Percentiles rank a stretch among this genome's conserved stretches.
Evolutionary conservation across 2,797 vertebrate genomes (phyloP).

Genomic region (Phoxinus dragarum): DNA sequence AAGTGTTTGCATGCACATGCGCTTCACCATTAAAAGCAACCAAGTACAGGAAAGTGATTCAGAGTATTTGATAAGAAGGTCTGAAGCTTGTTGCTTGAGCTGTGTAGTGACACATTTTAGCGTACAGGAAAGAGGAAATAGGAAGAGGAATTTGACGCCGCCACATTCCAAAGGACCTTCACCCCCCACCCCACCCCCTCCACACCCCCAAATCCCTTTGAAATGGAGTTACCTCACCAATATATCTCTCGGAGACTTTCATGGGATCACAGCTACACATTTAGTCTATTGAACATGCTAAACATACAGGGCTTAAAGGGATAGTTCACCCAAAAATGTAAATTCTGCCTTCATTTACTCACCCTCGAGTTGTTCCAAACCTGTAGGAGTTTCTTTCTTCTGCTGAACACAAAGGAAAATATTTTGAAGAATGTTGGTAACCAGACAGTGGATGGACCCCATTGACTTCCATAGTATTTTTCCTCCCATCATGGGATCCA

Average conservation of each 20-base stretch:
- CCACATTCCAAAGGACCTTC: constrained; percentile 29
- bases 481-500: background rate
- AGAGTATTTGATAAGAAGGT: constrained; percentile 18
- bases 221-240: background rate
- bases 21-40: constrained; percentile 27
- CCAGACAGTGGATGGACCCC: background rate
- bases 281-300: background rate
- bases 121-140: constrained; percentile 42
- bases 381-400: background rate
- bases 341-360: background rate
- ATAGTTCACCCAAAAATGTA: background rate
- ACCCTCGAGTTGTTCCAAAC: background rate
- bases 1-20: constrained; percentile 58
- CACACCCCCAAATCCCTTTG: background rate
- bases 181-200: background rate
- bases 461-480: too few relatives aligned
- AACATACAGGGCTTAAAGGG: background rate
- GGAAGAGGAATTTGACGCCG: constrained; percentile 13
- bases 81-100: constrained; percentile 19
- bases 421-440: background rate
- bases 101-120: constrained; percentile 8
- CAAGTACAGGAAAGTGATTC: constrained; percentile 48
- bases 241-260: too few relatives aligned
- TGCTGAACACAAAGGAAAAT: background rate
- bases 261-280: background rate